phyloP scores from a whole-genome alignment of 2,888 invertebrate species.

The Protophormia terraenovae region DNA sequence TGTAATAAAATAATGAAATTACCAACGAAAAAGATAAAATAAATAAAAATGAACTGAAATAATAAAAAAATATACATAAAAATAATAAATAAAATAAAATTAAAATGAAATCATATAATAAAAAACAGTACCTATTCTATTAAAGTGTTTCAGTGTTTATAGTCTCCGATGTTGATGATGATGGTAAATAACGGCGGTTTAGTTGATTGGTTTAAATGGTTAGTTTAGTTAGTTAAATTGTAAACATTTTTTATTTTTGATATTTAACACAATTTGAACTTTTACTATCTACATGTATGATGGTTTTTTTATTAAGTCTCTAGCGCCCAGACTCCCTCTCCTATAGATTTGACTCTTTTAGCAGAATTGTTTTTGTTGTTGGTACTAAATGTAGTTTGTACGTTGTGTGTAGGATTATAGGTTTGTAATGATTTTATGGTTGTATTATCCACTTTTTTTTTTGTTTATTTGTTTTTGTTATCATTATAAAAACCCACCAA shows the following conservation, averaged over 20 bases:
- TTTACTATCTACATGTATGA: background rate
- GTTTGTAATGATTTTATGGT: background rate
- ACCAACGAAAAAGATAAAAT: too few species aligned
- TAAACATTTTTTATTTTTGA: background rate
- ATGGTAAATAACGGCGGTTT: background rate
- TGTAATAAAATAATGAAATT: too few species aligned
- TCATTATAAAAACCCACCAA: too few species aligned
- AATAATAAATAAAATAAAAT: slow-evolving; percentile 9
- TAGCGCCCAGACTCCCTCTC: background rate
- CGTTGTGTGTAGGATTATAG: background rate
- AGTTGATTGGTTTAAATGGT: background rate
- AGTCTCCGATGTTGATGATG: slow-evolving; percentile 1
- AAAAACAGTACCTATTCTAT: slow-evolving; percentile 20
- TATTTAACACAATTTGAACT: background rate
- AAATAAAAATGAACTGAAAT: background rate
- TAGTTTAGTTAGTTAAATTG: background rate
- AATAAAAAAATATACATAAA: background rate
- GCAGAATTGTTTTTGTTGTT: background rate
- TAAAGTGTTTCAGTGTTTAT: slow-evolving; percentile 47
- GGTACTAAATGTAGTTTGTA: background rate
- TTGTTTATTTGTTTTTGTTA: background rate
- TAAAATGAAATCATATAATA: slow-evolving; percentile 14
- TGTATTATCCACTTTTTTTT: slow-evolving; percentile 21
- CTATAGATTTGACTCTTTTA: background rate
- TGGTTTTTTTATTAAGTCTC: background rate